Conservation (phyloP, 2,113 vertebrate genomes). For the Chaenogobius annularis region DNA sequence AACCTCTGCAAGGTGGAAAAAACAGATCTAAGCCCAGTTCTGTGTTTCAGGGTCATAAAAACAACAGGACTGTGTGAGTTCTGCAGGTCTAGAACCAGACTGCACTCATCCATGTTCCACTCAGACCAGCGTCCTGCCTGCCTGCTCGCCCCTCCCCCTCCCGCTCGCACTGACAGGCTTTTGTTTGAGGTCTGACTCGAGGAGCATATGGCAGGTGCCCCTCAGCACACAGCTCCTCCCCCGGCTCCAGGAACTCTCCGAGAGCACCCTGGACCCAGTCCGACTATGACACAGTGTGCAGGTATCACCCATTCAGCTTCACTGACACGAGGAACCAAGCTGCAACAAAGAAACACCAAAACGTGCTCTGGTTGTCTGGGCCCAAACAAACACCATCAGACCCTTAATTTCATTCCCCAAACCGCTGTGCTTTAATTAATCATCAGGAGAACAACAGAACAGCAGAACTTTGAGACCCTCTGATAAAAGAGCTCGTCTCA, state of each 20-base stretch:
- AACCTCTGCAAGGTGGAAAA: constrained; percentile 45
- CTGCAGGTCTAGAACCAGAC: constrained; percentile 37
- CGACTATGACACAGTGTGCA: constrained; percentile 33
- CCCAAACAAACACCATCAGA: background rate
- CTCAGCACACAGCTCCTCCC: constrained; percentile 65
- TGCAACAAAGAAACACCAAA: background rate
- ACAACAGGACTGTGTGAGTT: constrained; percentile 22
- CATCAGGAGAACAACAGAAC: background rate
- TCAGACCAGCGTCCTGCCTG: constrained; percentile 43
- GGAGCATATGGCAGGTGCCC: constrained; percentile 81
- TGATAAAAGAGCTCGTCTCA: constrained; percentile 1
- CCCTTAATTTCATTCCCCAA: background rate
- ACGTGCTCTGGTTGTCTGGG: background rate
- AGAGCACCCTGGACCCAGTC: constrained; percentile 33
- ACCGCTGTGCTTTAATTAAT: background rate
- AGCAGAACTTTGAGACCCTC: background rate
- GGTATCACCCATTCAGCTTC: constrained; percentile 8
- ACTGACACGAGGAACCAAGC: constrained; percentile 2
- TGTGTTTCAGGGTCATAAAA: constrained; percentile 13
- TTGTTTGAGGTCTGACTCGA: constrained; percentile 74
- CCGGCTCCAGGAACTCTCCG: constrained; percentile 42
- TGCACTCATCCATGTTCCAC: constrained; percentile 38
- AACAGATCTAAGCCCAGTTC: constrained; percentile 24
- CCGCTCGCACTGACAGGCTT: constrained; percentile 69
- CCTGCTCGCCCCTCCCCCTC: constrained; percentile 62